A percentile compares a stretch with the other conserved stretches of the same genome.
phyloP scores from a whole-genome alignment of 2,888 invertebrate species.

The Ophion obscuratus region DNA sequence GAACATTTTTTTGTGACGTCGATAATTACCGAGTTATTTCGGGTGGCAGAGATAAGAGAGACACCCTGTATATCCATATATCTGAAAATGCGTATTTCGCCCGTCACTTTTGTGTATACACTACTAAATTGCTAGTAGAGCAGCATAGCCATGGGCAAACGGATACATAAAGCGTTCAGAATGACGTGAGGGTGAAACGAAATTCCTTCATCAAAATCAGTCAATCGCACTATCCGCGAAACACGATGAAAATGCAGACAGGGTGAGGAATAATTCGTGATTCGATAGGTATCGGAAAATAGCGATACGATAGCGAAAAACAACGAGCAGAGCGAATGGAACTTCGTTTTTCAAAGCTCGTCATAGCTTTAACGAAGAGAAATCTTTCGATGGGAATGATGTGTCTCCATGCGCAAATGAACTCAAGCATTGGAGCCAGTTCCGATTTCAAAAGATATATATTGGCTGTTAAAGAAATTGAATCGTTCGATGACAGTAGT shows the following conservation, averaged over 20 bases:
- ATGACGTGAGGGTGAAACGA: neutral
- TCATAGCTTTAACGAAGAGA: too few species aligned
- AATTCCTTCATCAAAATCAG: conserved; percentile 45
- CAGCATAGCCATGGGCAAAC: conserved; percentile 18
- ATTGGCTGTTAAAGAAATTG: too few species aligned
- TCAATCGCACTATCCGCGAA: conserved; percentile 24
- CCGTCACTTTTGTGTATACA: conserved; percentile 27
- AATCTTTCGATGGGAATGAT: too few species aligned
- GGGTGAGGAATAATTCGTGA: conserved; percentile 2
- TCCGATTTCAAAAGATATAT: too few species aligned
- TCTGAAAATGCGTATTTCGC: conserved; percentile 16
- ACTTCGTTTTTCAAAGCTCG: too few species aligned
- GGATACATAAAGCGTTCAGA: neutral
- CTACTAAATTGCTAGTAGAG: conserved; percentile 16
- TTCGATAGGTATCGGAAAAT: neutral
- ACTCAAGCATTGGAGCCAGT: too few species aligned
- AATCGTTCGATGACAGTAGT: too few species aligned
- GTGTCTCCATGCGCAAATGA: too few species aligned
- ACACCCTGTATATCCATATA: neutral
- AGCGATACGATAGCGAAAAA: neutral
- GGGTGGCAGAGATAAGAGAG: too few species aligned
- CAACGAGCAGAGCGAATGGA: too few species aligned
- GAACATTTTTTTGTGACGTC: too few species aligned
- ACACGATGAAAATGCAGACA: conserved; percentile 18
- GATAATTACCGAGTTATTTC: too few species aligned